Percentiles rank a stretch among this genome's conserved stretches.
Conservation (phyloP, 2,888 invertebrate species). For the Leistus spinibarbis region DNA sequence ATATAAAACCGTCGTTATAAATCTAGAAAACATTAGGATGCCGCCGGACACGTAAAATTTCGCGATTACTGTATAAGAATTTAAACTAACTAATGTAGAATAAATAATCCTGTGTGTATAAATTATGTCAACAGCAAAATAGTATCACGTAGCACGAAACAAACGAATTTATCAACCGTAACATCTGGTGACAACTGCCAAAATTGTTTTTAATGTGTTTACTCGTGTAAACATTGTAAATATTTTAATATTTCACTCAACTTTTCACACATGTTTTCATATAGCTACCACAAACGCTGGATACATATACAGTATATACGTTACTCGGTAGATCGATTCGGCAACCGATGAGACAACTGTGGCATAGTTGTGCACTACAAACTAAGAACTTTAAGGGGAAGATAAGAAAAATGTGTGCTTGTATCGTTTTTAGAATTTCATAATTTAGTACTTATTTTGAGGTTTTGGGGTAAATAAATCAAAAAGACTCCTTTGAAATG, state of each 20-base stretch:
- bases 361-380: no score
- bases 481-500: no score
- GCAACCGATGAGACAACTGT: no score
- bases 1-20: background rate
- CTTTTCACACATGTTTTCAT: background rate
- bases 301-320: no score
- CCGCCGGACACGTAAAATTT: background rate
- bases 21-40: background rate
- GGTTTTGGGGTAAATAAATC: no score
- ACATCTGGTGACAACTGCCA: background rate
- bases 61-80: background rate
- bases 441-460: no score
- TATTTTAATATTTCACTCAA: background rate
- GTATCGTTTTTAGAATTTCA: no score
- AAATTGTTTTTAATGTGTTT: background rate
- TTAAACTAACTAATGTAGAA: background rate
- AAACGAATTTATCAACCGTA: background rate
- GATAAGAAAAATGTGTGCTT: no score
- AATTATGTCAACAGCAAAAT: background rate
- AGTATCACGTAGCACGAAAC: background rate
- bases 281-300: no score
- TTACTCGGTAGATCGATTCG: no score
- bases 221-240: background rate
- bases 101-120: no score
- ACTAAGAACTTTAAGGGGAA: no score